phyloP scores from a whole-genome alignment of 1,140 invertebrate species.

The Pseudoatta argentina region DNA sequence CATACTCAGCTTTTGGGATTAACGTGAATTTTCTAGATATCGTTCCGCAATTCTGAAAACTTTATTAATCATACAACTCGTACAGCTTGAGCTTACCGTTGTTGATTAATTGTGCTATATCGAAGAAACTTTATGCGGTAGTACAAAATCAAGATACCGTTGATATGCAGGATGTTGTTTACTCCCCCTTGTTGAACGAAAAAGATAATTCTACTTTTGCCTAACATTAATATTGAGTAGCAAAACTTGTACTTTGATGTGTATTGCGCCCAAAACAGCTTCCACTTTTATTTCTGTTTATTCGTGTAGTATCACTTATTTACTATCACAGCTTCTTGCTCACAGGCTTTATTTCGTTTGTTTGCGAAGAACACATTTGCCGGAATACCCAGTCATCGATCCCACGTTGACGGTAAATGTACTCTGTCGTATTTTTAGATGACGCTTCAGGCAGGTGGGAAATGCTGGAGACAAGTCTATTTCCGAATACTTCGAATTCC shows the following conservation, averaged over 20 bases:
- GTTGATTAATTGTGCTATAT: conserved; percentile 33
- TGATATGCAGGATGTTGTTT: background rate
- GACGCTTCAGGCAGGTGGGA: conserved; percentile 68
- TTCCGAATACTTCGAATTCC: conserved; percentile 70
- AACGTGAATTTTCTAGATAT: background rate
- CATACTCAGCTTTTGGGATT: background rate
- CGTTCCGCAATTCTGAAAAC: background rate
- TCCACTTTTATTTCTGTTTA: background rate
- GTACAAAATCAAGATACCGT: background rate
- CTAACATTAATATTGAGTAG: background rate
- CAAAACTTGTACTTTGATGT: background rate
- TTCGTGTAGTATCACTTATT: background rate
- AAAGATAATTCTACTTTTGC: background rate
- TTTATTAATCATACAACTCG: conserved; percentile 32
- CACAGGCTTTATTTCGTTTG: background rate
- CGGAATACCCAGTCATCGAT: conserved; percentile 41
- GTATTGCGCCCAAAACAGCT: background rate
- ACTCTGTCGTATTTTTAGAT: conserved; percentile 76
- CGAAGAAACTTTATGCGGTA: conserved; percentile 14
- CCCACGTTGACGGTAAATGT: conserved; percentile 41
- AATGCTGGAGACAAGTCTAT: conserved; percentile 73
- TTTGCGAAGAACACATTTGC: background rate
- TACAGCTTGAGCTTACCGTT: conserved; percentile 3
- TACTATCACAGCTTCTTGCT: no score
- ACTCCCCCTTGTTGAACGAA: background rate